These are phyloP conservation scores for Oasisia sp. DNA, from an alignment of 2,888 invertebrate species.

Conservation along the genomic window DNA sequence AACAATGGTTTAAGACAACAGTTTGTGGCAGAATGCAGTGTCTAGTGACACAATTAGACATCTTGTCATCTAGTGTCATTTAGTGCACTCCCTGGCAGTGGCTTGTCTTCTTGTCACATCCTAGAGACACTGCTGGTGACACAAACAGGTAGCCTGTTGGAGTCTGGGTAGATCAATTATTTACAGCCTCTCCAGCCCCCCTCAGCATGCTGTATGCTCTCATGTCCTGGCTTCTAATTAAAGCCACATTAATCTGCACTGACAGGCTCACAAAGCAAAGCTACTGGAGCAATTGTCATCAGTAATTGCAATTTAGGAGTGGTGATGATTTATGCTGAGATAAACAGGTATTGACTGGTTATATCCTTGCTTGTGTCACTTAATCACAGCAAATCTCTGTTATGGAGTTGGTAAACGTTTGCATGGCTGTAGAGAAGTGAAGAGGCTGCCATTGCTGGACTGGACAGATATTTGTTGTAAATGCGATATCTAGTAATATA, in stretches of 20 bases:
- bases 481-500: too few species aligned
- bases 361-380: neutral
- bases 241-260: neutral
- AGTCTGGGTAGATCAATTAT: neutral
- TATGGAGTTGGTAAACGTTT: neutral
- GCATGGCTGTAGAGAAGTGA: neutral
- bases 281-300: neutral
- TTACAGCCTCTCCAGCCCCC: neutral
- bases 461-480: too few species aligned
- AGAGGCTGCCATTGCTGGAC: neutral
- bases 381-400: neutral
- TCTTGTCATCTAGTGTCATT: neutral
- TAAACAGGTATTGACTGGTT: neutral
- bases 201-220: neutral
- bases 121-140: neutral
- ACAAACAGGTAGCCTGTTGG: neutral
- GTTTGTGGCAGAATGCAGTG: neutral
- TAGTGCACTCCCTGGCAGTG: neutral
- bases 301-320: neutral
- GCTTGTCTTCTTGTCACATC: neutral
- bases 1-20: neutral
- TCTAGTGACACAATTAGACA: neutral
- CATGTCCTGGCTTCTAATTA: neutral
- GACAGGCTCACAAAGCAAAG: neutral
- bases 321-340: neutral